A percentile compares a stretch with the other conserved stretches of the same genome.
These are phyloP conservation scores for human (Homo sapiens) DNA, from an alignment of 2,113 vertebrate species.

Conservation along the genomic window GRCh38 chr4:37156501-37157000, in stretches of 20 bases:
- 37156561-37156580: not conserved
- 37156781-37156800: not conserved
- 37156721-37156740: not conserved
- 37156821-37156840: not conserved
- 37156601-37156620: not conserved
- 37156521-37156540: not conserved
- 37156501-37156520: not conserved
- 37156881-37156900: not conserved
- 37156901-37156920: not conserved
- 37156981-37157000: conserved; percentile 14
- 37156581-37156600: not conserved
- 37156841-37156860: rapidly evolving
- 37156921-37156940: not conserved
- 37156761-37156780: not conserved
- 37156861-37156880: rapidly evolving
- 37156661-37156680: not conserved
- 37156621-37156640: not conserved
- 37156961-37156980: conserved; percentile 29
- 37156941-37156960: not conserved
- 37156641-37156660: not conserved
- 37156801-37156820: not conserved
- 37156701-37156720: not conserved
- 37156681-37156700: not conserved
- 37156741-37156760: not conserved
- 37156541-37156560: not conserved